phyloP scores from a whole-genome alignment of 2,797 vertebrate species.

The Amphiprion clarkii region DNA sequence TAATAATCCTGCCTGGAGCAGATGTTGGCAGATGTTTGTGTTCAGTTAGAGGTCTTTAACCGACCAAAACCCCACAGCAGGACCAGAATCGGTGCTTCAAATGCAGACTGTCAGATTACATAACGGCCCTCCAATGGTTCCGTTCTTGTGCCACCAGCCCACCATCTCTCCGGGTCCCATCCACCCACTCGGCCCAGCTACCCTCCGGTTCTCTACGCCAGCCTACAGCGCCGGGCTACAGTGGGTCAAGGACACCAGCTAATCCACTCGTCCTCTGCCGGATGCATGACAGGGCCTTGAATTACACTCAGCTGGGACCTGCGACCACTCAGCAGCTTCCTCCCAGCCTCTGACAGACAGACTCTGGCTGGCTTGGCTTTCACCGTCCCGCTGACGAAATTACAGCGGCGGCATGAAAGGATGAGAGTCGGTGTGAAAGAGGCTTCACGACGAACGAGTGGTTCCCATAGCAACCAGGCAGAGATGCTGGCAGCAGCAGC shows the following conservation, averaged over 20 bases:
- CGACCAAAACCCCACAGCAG: conserved; percentile 7
- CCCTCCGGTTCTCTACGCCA: conserved; percentile 41
- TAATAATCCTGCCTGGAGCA: too few species aligned
- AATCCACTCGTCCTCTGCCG: conserved; percentile 57
- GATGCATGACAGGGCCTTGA: conserved; percentile 62
- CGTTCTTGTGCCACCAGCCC: conserved; percentile 43
- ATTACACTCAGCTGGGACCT: conserved; percentile 62
- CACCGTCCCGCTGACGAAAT: conserved; percentile 21
- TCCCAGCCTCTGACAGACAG: conserved; percentile 41
- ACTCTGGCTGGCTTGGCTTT: conserved; percentile 46
- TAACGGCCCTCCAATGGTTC: conserved; percentile 44
- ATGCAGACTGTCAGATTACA: conserved; percentile 60
- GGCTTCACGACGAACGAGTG: conserved; percentile 50
- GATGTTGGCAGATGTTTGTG: too few species aligned
- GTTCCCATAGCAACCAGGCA: conserved; percentile 70
- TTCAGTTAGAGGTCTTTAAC: conserved; percentile 5
- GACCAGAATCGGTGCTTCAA: conserved; percentile 47
- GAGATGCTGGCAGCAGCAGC: conserved; percentile 62
- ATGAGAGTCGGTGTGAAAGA: conserved; percentile 42
- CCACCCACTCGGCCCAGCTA: conserved; percentile 45
- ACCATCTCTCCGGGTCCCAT: conserved; percentile 37
- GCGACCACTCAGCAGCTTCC: conserved; percentile 37
- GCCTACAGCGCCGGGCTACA: conserved; percentile 33
- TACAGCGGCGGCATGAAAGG: conserved; percentile 12
- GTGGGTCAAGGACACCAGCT: conserved; percentile 69